phyloP scores from a whole-genome alignment of 2,888 invertebrate genomes.

The Pediacus dermestoides region DNA sequence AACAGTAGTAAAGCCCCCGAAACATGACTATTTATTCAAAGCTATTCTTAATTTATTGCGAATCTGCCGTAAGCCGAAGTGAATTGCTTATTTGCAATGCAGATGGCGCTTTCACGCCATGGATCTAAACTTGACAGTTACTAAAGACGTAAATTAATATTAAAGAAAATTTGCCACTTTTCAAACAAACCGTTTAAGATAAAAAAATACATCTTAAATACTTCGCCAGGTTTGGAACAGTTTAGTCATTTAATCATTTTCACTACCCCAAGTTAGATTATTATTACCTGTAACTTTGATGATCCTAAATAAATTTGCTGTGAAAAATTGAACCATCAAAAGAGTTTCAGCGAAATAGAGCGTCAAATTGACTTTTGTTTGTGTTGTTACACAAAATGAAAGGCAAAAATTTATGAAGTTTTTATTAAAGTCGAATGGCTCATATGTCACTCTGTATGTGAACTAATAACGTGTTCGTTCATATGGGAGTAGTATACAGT shows the following conservation, averaged over 20 bases:
- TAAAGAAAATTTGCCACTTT: slow-evolving; percentile 29
- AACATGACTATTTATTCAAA: slow-evolving; percentile 37
- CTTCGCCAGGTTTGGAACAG: too few relatives aligned
- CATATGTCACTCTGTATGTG: slow-evolving; percentile 15
- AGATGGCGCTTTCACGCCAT: slow-evolving; percentile 38
- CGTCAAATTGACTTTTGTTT: too few relatives aligned
- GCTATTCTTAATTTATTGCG: slow-evolving; percentile 42
- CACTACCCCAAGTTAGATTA: too few relatives aligned
- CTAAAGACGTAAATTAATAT: slow-evolving; percentile 44
- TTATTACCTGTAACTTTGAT: too few relatives aligned
- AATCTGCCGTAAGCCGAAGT: slow-evolving; percentile 38
- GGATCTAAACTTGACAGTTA: slow-evolving; percentile 41
- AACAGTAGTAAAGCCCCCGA: slow-evolving; percentile 20
- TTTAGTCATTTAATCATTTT: too few relatives aligned
- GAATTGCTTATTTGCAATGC: slow-evolving; percentile 46
- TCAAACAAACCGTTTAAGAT: slow-evolving; percentile 19
- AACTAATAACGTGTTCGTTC: slow-evolving; percentile 16
- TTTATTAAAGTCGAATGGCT: slow-evolving; percentile 4
- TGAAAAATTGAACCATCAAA: too few relatives aligned
- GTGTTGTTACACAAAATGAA: too few relatives aligned
- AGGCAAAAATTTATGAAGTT: slow-evolving; percentile 2
- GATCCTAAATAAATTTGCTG: too few relatives aligned
- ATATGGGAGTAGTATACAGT: slow-evolving; percentile 16
- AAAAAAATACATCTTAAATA: too few relatives aligned
- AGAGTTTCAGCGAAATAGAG: too few relatives aligned